These are phyloP conservation scores for Struthio camelus DNA, from an alignment of 2,113 vertebrate genomes.

Conservation along the genomic window DNA sequence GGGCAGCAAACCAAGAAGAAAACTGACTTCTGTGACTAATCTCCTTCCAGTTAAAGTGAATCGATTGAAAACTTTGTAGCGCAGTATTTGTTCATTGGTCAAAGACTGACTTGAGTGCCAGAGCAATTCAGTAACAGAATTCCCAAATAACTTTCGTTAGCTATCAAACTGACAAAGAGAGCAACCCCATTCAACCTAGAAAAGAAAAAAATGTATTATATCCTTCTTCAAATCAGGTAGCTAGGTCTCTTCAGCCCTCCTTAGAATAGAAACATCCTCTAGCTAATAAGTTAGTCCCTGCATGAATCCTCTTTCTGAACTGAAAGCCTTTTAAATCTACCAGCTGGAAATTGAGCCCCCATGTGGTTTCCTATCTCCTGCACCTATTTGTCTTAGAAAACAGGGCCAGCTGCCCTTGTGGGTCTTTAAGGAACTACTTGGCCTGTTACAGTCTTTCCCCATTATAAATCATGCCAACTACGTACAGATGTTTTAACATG, in stretches of 20 bases:
- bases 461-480: not conserved
- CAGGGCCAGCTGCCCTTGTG: not conserved
- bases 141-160: not conserved
- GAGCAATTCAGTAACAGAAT: not conserved
- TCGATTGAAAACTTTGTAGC: not conserved
- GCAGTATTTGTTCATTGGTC: not conserved
- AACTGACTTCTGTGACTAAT: constrained; percentile 4
- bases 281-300: not conserved
- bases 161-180: not conserved
- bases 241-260: not conserved
- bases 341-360: not conserved
- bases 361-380: not conserved
- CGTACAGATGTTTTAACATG: not conserved
- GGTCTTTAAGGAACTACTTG: not conserved
- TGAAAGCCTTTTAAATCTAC: not conserved
- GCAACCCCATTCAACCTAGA: not conserved
- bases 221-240: not conserved
- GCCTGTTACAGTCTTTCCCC: not conserved
- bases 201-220: not conserved
- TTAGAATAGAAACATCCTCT: not conserved
- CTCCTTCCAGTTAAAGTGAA: not conserved
- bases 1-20: constrained; percentile 20
- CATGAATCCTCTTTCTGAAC: not conserved
- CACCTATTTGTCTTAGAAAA: constrained; percentile 1
- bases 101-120: not conserved